phyloP scores from a whole-genome alignment of 2,888 invertebrate species.

The Mechanitis messenoides region DNA sequence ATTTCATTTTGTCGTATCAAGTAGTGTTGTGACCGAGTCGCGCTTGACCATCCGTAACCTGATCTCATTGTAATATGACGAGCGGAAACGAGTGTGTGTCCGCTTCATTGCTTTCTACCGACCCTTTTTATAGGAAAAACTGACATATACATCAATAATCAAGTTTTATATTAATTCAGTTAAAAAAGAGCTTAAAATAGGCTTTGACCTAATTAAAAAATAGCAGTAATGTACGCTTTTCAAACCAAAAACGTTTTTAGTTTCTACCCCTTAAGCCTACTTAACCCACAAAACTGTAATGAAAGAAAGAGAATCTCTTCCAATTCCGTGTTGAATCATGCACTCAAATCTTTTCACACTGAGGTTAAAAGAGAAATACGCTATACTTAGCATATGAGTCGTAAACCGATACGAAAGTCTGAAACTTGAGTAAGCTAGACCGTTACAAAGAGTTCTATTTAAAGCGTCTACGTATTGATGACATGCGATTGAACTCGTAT shows the following conservation, averaged over 20 bases:
- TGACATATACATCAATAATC: not conserved
- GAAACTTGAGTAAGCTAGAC: conserved; percentile 27
- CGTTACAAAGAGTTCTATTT: conserved; percentile 25
- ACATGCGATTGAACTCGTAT: conserved; percentile 11
- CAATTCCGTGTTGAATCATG: conserved; percentile 7
- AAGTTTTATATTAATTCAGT: conserved; percentile 3
- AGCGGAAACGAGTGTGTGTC: conserved; percentile 41
- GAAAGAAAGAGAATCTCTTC: not conserved
- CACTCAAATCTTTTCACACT: conserved; percentile 11
- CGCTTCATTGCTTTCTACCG: conserved; percentile 35
- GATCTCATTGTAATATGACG: conserved; percentile 40
- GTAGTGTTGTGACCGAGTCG: conserved; percentile 11
- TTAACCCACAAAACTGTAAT: not conserved
- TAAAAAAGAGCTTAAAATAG: too few relatives aligned
- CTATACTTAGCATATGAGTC: conserved; percentile 29
- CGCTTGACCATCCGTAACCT: conserved; percentile 38
- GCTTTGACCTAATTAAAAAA: too few relatives aligned
- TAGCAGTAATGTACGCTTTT: too few relatives aligned
- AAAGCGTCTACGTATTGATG: conserved; percentile 16
- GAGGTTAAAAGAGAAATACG: conserved; percentile 17
- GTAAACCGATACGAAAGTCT: conserved; percentile 27
- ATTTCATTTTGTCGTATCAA: not conserved
- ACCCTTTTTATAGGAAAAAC: conserved; percentile 11
- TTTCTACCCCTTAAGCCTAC: not conserved
- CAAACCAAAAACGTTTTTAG: too few relatives aligned